Base-by-base conservation (phyloP, 2,113 vertebrate genomes). In the Poeciliopsis turrubarensis region DNA sequence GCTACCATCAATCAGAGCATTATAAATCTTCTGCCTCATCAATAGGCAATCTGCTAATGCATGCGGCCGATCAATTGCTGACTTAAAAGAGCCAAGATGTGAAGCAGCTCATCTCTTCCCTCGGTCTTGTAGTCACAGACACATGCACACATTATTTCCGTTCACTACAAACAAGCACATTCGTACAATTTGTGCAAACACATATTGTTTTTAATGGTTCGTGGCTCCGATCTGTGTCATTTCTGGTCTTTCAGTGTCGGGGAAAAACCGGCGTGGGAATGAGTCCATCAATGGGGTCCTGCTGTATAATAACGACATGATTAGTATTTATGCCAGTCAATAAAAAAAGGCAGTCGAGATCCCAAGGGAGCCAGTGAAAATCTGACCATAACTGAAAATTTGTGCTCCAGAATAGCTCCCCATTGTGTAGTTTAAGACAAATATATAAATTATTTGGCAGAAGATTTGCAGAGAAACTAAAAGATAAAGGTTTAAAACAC, bases 41-140 rank as follows among this genome's bases (percentile, higher is more conserved):
- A 94, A 95, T 94, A 94, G 86, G 87, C 92, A 95, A 94, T 95
- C 93, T 91, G 88, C 94, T 95, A 95, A 95, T 94, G 94, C 90
- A 92, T 86, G 88, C 80, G 25, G 73, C 83, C 68, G 86, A 94
- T 95, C 93, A 93, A 94, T 95, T 91, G 88, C 89, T 90, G 86
- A 90, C 84, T 57, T 68, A 80, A 86, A 85, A 72, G 82, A 81
- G 87, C 83, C 80, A 79, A 89, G 85, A 88, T 67, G 83, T 75
- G 72, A 77, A 89, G 71, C 82, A 73, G 82, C 89, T 89, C 71
- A 80, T 85, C 72, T 84, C 81, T 83, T 64, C 82, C 39, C 39
- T 65, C 76, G 34, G 34, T 39, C 60, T 51, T 31, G 7, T 54
- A 19, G 47, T 71, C 37, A n/a, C 44, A 57, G 51, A 57, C 22